These are phyloP conservation scores for Elysia chlorotica DNA, from an alignment of 1,140 invertebrate genomes.

Conservation along the genomic window DNA sequence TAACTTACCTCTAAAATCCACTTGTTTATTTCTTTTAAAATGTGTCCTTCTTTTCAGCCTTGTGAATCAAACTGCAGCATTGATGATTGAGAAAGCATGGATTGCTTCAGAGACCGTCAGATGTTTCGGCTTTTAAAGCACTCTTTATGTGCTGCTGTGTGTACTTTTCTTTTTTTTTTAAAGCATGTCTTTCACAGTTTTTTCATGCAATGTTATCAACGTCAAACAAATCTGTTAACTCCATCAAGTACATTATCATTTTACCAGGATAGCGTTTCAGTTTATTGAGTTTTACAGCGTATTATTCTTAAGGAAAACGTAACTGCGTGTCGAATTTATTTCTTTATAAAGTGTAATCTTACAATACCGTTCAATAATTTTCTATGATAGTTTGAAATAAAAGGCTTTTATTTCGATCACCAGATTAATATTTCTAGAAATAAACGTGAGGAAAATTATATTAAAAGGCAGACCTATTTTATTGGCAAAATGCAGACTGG, in stretches of 20 bases:
- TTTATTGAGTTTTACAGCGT: not conserved
- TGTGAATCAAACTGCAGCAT: constrained; percentile 45
- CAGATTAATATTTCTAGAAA: no score
- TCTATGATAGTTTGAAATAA: no score
- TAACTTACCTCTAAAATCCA: not conserved
- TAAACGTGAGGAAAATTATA: no score
- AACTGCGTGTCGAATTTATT: not conserved
- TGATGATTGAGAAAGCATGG: constrained; percentile 58
- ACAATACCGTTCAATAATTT: no score
- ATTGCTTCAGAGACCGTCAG: constrained; percentile 55
- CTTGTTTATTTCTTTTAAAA: not conserved
- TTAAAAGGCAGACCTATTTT: no score
- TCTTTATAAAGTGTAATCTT: no score
- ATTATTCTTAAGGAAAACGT: not conserved
- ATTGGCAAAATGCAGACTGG: no score
- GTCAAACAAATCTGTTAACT: no score
- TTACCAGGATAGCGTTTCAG: no score
- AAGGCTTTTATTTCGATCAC: no score
- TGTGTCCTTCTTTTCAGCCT: constrained; percentile 36
- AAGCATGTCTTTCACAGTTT: not conserved
- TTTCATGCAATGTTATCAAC: not conserved
- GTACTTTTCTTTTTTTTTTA: not conserved
- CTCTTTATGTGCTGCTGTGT: constrained; percentile 61
- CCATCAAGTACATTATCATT: not conserved
- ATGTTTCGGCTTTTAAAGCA: constrained; percentile 61